Conservation (phyloP, 2,113 vertebrate genomes). For the Gymnobelideus leadbeateri region DNA sequence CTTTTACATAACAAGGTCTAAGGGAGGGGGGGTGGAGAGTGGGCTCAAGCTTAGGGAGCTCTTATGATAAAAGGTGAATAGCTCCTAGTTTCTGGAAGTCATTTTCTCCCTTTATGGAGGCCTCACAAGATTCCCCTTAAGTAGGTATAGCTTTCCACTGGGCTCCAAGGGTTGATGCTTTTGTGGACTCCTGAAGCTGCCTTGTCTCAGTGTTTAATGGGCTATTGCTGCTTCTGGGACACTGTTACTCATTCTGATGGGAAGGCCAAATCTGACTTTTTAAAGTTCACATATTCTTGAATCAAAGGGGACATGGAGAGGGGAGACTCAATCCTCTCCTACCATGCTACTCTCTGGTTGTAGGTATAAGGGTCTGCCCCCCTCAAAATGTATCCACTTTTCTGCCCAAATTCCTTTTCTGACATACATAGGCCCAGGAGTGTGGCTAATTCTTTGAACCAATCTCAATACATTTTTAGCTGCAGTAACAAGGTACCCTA, state of each 20-base stretch:
- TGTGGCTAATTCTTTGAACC: background rate
- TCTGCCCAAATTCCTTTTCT: background rate
- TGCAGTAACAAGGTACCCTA: background rate
- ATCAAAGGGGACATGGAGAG: background rate
- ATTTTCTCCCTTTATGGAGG: background rate
- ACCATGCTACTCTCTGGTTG: background rate
- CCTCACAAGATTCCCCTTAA: background rate
- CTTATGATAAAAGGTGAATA: background rate
- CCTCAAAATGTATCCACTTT: background rate
- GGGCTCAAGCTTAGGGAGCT: background rate
- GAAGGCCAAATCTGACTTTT: background rate
- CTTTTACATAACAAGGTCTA: background rate
- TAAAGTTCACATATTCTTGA: background rate
- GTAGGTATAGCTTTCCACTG: background rate
- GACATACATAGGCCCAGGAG: background rate
- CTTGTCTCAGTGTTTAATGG: background rate
- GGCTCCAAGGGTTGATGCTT: background rate
- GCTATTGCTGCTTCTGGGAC: background rate
- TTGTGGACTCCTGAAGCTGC: background rate
- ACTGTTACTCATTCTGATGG: background rate
- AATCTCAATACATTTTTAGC: background rate
- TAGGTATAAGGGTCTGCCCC: background rate
- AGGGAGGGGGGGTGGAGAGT: background rate
- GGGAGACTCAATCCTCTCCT: background rate
- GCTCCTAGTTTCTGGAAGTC: background rate